phyloP scores from a whole-genome alignment of 2,113 vertebrate genomes.

The Mola mola region DNA sequence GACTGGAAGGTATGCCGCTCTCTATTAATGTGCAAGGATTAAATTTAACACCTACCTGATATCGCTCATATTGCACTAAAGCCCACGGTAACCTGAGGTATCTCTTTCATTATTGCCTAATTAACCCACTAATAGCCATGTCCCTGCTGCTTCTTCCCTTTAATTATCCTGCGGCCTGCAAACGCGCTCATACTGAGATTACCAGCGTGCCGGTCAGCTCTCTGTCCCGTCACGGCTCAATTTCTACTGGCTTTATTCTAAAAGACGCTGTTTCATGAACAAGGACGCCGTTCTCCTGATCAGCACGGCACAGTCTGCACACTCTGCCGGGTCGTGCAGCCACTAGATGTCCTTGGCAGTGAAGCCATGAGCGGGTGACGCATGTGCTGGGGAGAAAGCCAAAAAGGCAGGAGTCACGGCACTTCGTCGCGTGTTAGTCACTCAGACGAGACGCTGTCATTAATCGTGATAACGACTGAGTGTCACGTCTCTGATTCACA shows the following conservation, averaged over 20 bases:
- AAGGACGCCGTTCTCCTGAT: no score
- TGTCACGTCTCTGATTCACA: slow-evolving; percentile 74
- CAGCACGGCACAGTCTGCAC: no score
- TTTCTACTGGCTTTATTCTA: slow-evolving; percentile 60
- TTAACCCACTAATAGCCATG: slow-evolving; percentile 89
- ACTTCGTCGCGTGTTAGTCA: slow-evolving; percentile 64
- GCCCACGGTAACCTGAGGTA: slow-evolving; percentile 82
- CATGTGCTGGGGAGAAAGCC: slow-evolving; percentile 27
- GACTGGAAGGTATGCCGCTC: slow-evolving; percentile 76
- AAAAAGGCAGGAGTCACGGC: slow-evolving; percentile 51
- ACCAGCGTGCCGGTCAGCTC: slow-evolving; percentile 59
- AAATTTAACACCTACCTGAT: slow-evolving; percentile 83
- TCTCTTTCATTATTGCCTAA: slow-evolving; percentile 85
- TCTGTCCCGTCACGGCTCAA: slow-evolving; percentile 54
- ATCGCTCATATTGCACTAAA: slow-evolving; percentile 78
- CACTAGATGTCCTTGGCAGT: slow-evolving; percentile 61
- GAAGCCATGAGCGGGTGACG: slow-evolving; percentile 24
- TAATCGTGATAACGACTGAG: slow-evolving; percentile 68
- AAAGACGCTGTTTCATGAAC: slow-evolving; percentile 62
- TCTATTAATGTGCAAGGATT: slow-evolving; percentile 85
- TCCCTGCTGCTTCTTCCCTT: slow-evolving; percentile 70
- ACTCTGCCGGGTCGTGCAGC: slow-evolving; percentile 15
- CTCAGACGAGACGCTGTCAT: slow-evolving; percentile 70
- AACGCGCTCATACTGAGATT: slow-evolving; percentile 58
- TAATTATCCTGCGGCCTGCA: slow-evolving; percentile 75